These are phyloP conservation scores for Mareca strepera DNA, from an alignment of 2,797 vertebrate species.

Conservation along the genomic window DNA sequence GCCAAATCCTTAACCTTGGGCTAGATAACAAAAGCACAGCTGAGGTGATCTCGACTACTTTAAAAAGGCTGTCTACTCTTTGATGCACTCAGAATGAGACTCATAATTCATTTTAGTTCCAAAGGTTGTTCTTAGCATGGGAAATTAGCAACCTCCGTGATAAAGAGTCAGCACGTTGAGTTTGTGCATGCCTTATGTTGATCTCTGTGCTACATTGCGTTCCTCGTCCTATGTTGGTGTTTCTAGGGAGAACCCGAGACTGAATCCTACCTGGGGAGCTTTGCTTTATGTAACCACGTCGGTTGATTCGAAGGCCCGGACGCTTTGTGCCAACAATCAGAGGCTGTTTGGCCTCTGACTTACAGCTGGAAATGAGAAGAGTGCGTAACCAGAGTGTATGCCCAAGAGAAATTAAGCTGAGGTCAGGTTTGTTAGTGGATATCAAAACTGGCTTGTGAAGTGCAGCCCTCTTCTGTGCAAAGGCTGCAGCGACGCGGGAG, in stretches of 20 bases:
- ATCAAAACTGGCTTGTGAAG: background rate
- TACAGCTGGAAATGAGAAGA: background rate
- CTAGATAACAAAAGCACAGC: slow-evolving; percentile 67
- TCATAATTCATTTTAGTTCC: slow-evolving; percentile 36
- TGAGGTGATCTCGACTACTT: slow-evolving; percentile 63
- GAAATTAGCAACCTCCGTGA: background rate
- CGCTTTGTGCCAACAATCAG: background rate
- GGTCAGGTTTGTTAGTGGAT: background rate
- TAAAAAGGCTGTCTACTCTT: slow-evolving; percentile 59
- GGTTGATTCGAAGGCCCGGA: background rate
- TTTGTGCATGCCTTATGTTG: background rate
- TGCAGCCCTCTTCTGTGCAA: background rate
- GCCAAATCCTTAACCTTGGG: slow-evolving; percentile 63
- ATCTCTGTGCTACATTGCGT: background rate
- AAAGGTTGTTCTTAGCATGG: slow-evolving; percentile 43
- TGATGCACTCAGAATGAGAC: slow-evolving; percentile 49
- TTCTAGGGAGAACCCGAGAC: background rate
- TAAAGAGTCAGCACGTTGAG: slow-evolving; percentile 16
- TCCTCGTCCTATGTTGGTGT: slow-evolving; percentile 5
- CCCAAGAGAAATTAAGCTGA: background rate
- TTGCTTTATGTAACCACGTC: background rate
- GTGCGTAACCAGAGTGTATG: background rate
- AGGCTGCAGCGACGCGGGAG: background rate
- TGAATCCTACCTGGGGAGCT: background rate
- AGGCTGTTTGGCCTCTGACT: background rate